phyloP scores from a whole-genome alignment of 2,888 invertebrate genomes.

The Hecatera dysodea region DNA sequence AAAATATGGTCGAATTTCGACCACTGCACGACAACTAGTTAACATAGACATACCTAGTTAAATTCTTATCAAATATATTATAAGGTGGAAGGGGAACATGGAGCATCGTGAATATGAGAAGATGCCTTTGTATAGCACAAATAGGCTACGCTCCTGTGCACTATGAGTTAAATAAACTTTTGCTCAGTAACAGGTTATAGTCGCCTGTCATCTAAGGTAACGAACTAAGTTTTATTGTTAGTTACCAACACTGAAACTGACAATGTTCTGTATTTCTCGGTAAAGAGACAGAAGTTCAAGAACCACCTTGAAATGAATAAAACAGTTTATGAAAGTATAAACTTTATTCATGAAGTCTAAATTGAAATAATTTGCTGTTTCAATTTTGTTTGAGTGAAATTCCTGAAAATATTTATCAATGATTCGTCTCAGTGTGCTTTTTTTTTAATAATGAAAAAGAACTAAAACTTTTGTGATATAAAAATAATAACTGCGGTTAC shows the following conservation, averaged over 20 bases:
- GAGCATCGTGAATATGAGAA: background rate
- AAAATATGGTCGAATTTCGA: too few relatives aligned
- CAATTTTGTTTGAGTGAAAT: conserved; percentile 2
- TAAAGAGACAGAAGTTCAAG: conserved; percentile 7
- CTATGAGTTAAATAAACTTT: background rate
- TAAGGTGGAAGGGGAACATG: too few relatives aligned
- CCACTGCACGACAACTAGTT: too few relatives aligned
- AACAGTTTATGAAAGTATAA: conserved; percentile 16
- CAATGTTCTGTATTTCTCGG: conserved; percentile 10
- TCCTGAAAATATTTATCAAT: background rate
- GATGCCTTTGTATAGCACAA: background rate
- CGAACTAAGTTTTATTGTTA: background rate
- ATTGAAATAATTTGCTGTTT: conserved; percentile 22
- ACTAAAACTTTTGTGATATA: background rate
- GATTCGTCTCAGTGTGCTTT: background rate
- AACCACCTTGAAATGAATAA: background rate
- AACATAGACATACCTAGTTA: too few relatives aligned
- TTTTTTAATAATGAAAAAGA: background rate
- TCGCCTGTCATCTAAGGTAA: background rate
- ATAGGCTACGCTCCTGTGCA: background rate
- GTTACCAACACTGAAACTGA: background rate
- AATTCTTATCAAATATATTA: too few relatives aligned
- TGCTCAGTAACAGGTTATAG: background rate
- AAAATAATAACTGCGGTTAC: too few relatives aligned
- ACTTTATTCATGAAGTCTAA: conserved; percentile 34